A percentile compares a stretch with the other conserved stretches of the same genome.
These are phyloP conservation scores for Tachina grossa DNA, from an alignment of 2,888 invertebrate genomes.

Conservation along the genomic window DNA sequence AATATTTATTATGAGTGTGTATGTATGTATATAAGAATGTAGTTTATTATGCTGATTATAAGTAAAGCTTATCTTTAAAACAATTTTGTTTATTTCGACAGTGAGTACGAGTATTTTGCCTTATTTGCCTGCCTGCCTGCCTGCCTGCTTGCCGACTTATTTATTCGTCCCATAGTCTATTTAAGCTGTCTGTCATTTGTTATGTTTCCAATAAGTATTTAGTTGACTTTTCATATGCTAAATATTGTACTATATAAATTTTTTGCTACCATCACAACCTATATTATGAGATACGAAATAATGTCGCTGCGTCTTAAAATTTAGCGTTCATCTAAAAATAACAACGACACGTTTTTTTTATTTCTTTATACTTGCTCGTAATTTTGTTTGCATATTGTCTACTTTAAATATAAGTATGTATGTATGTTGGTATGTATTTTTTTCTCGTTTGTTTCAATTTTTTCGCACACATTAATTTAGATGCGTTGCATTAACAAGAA, in stretches of 20 bases:
- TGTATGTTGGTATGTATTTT: no score
- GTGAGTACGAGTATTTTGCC: conserved; percentile 12
- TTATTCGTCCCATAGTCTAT: neutral
- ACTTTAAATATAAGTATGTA: neutral
- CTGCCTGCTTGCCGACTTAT: no score
- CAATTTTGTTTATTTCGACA: conserved; percentile 44
- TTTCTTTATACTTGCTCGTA: neutral
- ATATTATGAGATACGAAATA: conserved; percentile 48
- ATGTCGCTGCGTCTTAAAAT: conserved; percentile 51
- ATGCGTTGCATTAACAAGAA: conserved; percentile 24
- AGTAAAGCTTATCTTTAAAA: conserved; percentile 64
- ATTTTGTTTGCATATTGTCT: neutral
- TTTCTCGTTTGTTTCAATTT: conserved; percentile 41
- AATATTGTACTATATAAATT: neutral
- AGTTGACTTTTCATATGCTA: conserved; percentile 37
- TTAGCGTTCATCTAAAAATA: conserved; percentile 62
- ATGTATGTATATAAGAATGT: conserved; percentile 3
- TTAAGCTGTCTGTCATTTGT: conserved; percentile 35
- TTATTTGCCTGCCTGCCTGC: neutral
- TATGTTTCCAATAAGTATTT: conserved; percentile 36
- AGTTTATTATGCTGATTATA: conserved; percentile 53
- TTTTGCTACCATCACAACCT: conserved; percentile 40
- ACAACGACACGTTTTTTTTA: conserved; percentile 58
- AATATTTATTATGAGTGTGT: neutral
- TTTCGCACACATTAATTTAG: conserved; percentile 45